A percentile compares a stretch with the other conserved stretches of the same genome.
phyloP scores from a whole-genome alignment of 2,888 invertebrate species.

The Creontiades dilutus region DNA sequence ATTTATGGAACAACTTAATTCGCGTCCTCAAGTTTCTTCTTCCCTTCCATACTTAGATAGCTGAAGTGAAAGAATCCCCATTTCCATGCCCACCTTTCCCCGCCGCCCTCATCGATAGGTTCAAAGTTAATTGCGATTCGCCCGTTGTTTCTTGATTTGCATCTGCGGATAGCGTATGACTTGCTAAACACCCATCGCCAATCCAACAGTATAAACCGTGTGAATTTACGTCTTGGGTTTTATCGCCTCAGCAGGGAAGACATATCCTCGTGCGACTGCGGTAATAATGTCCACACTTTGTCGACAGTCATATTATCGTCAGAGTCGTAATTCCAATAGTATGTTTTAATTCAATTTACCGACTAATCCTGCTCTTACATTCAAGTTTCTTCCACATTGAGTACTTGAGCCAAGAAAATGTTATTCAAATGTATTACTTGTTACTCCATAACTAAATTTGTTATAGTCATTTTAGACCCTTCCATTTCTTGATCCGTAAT shows the following conservation, averaged over 20 bases:
- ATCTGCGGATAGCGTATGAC: slow-evolving; percentile 36
- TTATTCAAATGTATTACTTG: too few relatives aligned
- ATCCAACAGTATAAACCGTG: slow-evolving; percentile 25
- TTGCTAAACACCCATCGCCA: slow-evolving; percentile 42
- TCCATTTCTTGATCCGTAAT: too few relatives aligned
- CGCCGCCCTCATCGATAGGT: not conserved
- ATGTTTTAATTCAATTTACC: not conserved
- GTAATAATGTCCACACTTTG: not conserved
- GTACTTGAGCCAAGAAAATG: too few relatives aligned
- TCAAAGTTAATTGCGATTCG: slow-evolving; percentile 33
- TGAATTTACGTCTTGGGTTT: not conserved
- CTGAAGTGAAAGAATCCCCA: slow-evolving; percentile 1
- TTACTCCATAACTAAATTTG: too few relatives aligned
- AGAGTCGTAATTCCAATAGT: not conserved
- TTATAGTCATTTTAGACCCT: too few relatives aligned
- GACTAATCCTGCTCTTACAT: not conserved
- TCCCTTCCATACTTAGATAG: not conserved
- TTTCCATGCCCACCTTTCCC: slow-evolving; percentile 42
- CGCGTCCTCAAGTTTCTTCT: slow-evolving; percentile 37
- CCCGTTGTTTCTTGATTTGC: slow-evolving; percentile 39
- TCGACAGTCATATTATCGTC: not conserved
- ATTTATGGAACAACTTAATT: slow-evolving; percentile 61
- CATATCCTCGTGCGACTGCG: not conserved
- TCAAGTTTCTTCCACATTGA: too few relatives aligned
- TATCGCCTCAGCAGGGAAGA: not conserved